Evolutionary conservation across 2,888 invertebrate species (phyloP).

Genomic region (Oscheius myriophilus): DNA sequence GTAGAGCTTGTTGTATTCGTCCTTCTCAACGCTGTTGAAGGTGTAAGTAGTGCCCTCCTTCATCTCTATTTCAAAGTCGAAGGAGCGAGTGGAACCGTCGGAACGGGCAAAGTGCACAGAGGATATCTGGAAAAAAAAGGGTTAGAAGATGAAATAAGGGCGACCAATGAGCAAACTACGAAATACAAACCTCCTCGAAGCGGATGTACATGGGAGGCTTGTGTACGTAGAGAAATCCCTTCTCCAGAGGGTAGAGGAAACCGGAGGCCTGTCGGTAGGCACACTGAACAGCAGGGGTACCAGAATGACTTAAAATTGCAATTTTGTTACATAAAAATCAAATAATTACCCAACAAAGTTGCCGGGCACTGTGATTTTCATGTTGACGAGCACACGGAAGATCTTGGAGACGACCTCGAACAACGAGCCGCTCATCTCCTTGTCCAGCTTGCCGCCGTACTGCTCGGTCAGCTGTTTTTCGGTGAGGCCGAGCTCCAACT

Average conservation of each 20-base stretch:
- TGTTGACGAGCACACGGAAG: constrained; percentile 92
- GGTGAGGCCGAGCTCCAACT: constrained; percentile 87
- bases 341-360: constrained; percentile 83
- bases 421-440: constrained; percentile 89
- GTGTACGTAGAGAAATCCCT: constrained; percentile 95
- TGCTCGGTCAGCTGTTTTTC: constrained; percentile 91
- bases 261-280: constrained; percentile 98
- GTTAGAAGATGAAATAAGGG: too few species aligned
- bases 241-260: constrained; percentile 92
- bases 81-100: constrained; percentile 72
- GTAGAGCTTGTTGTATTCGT: constrained; percentile 93
- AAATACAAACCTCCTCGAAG: constrained; percentile 81
- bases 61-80: constrained; percentile 79
- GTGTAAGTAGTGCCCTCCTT: constrained; percentile 88
- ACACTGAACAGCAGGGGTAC: constrained; percentile 88
- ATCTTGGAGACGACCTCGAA: constrained; percentile 94
- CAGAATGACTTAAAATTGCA: constrained; percentile 71
- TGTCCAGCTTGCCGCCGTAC: constrained; percentile 89
- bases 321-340: background rate
- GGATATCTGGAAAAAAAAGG: constrained; percentile 46
- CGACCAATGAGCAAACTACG: background rate
- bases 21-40: constrained; percentile 97
- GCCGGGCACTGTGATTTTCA: constrained; percentile 93
- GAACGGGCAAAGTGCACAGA: constrained; percentile 74
- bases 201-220: constrained; percentile 97